Evolutionary conservation across 2,888 invertebrate genomes (phyloP), one percentile per base, ranked within the genome.

Genomic region (Bellardia bayeri): DNA sequence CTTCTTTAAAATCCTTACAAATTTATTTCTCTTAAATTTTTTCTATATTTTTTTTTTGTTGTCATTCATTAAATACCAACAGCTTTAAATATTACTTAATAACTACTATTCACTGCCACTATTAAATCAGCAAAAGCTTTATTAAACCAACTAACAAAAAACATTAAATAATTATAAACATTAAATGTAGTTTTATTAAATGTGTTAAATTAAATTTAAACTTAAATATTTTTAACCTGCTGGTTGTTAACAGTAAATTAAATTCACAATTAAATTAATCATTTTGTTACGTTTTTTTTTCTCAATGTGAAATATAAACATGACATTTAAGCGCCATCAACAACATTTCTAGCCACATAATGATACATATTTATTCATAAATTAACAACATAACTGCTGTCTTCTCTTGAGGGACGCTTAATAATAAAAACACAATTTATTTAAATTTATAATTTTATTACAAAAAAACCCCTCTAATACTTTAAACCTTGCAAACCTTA

Each of bases 311-410:
- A 61, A 69, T 11, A 61, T 51, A 51, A 69, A 76, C 40, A 23
- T 82, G 42, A 87, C 83, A 87, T 87, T 83, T 87, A 87, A 87
- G 86, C 86, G 51, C 86, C 83, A 71, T 80, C 56, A 80, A 54
- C 16, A 69, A 82, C 11, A 72, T 33, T 61, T 51, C 45, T 16
- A 72, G 33, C 30, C 33, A 64, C 72, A 64, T 45, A 49, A 33
- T 33, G 6, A 78, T 11, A 76, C 69, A 56, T 13, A n/a, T 14
- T 23, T 33, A 54, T 40, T 6, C 40, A 54, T 69, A 75, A 63
- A 85, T 81, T 6, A 51, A n/a, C 49, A 4, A 58, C 23, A 8
- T 37, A 45, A 63, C 8, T 54, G 7, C 37, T 51, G 9, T 61
- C 64, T 66, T 13, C 16, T 45, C n/a, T 56, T 63, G 42, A 0